Percentiles rank a stretch among this genome's conserved stretches.
Evolutionary conservation across 2,113 vertebrate genomes (phyloP).

Genomic region (Heterotis niloticus): DNA sequence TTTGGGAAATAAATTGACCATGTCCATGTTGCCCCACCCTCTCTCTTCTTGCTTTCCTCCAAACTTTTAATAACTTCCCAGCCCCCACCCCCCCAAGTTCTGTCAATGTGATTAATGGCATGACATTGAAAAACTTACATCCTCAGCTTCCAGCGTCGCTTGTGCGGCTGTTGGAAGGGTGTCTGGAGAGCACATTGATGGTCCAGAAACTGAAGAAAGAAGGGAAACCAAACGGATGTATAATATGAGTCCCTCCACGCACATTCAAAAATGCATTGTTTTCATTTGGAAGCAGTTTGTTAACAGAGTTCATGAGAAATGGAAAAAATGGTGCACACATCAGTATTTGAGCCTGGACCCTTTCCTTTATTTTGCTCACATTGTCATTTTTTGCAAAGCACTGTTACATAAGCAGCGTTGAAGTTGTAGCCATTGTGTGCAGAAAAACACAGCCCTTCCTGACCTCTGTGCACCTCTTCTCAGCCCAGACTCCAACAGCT

Average conservation of each 20-base stretch:
- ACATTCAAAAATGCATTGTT: background rate
- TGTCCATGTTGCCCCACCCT: background rate
- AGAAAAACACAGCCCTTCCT: slow-evolving; percentile 52
- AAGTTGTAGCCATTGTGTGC: slow-evolving; percentile 58
- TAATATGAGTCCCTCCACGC: background rate
- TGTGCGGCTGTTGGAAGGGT: slow-evolving; percentile 39
- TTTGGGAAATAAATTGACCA: no score
- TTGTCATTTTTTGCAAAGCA: slow-evolving; percentile 35
- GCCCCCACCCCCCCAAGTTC: background rate
- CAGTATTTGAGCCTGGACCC: slow-evolving; percentile 25
- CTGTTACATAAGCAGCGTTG: slow-evolving; percentile 51
- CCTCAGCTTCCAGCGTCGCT: slow-evolving; percentile 38
- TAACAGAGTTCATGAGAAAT: background rate
- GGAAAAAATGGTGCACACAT: slow-evolving; percentile 3
- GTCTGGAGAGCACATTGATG: slow-evolving; percentile 49
- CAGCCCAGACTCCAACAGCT: background rate
- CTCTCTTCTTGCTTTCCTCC: background rate
- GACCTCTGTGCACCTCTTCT: slow-evolving; percentile 32
- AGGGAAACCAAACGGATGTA: background rate
- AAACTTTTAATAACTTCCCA: background rate
- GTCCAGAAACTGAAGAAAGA: slow-evolving; percentile 34
- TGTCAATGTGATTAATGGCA: background rate
- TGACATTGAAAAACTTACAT: slow-evolving; percentile 42
- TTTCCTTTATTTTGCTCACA: slow-evolving; percentile 25
- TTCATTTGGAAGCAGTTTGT: background rate